Percentiles rank a stretch among this genome's conserved stretches.
phyloP scores from a whole-genome alignment of 2,113 vertebrate species.

The Aphyosemion australe region DNA sequence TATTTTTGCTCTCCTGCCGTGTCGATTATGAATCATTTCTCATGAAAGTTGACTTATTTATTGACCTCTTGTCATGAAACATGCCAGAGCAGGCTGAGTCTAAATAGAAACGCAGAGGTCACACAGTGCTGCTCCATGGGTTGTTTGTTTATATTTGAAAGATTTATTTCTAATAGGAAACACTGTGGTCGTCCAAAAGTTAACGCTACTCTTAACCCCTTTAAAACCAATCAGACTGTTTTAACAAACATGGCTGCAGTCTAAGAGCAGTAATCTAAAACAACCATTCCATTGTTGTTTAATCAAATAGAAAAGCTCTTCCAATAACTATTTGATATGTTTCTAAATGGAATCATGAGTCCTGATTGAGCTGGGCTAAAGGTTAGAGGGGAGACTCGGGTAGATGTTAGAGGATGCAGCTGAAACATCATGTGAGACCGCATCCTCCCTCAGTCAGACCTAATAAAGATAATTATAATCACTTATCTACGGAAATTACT shows the following conservation, averaged over 20 bases:
- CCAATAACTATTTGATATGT: background rate
- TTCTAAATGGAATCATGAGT: constrained; percentile 14
- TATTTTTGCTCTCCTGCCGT: constrained; percentile 34
- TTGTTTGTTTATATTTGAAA: constrained; percentile 40
- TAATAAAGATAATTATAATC: background rate
- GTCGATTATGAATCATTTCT: constrained; percentile 46
- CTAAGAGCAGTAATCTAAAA: constrained; percentile 9
- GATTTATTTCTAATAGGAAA: constrained; percentile 55
- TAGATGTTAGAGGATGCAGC: constrained; percentile 2
- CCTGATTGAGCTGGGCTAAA: constrained; percentile 15
- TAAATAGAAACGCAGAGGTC: constrained; percentile 53
- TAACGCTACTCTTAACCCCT: constrained; percentile 10
- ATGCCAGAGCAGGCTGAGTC: constrained; percentile 58
- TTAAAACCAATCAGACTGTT: constrained; percentile 23
- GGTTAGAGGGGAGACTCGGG: background rate
- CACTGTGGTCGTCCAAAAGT: constrained; percentile 2
- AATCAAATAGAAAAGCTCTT: constrained; percentile 4
- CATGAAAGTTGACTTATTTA: constrained; percentile 48
- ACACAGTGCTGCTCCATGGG: constrained; percentile 17
- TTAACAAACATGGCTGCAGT: constrained; percentile 26
- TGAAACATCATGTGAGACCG: constrained; percentile 19
- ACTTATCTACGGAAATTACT: too few species aligned
- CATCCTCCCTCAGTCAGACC: background rate
- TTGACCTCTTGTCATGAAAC: constrained; percentile 63
- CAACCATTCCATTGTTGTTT: background rate